phyloP scores from a whole-genome alignment of 2,888 invertebrate genomes.

The Schizotus pectinicornis region DNA sequence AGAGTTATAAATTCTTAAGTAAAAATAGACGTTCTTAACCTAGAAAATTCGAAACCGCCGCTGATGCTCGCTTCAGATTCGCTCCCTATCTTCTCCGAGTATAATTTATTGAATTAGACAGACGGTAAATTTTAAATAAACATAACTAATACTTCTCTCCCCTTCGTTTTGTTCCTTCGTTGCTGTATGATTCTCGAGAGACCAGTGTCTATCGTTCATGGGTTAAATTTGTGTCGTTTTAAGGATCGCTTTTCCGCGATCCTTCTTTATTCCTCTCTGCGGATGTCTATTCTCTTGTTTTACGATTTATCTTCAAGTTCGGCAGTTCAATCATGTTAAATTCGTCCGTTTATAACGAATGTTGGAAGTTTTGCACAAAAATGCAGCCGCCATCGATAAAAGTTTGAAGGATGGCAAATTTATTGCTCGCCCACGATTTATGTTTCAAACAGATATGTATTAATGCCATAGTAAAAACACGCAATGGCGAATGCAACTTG shows the following conservation, averaged over 20 bases:
- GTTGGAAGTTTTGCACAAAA: too few species aligned
- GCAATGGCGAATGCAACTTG: too few species aligned
- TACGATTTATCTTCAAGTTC: slow-evolving; percentile 19
- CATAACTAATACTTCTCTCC: slow-evolving; percentile 10
- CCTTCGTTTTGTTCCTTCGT: neutral
- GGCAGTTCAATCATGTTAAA: slow-evolving; percentile 18
- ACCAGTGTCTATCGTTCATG: slow-evolving; percentile 15
- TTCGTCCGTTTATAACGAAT: slow-evolving; percentile 13
- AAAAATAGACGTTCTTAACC: too few species aligned
- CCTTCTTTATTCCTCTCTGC: slow-evolving; percentile 13
- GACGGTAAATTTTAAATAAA: slow-evolving; percentile 20
- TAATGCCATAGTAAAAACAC: too few species aligned
- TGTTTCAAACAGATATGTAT: too few species aligned
- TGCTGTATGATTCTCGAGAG: slow-evolving; percentile 17
- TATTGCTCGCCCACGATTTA: too few species aligned
- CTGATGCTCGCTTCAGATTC: too few species aligned
- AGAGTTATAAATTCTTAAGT: too few species aligned
- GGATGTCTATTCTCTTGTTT: slow-evolving; percentile 20
- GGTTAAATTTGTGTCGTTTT: slow-evolving; percentile 21
- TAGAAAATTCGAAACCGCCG: too few species aligned
- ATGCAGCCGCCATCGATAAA: too few species aligned
- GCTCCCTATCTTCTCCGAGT: too few species aligned
- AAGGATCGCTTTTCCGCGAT: slow-evolving; percentile 9
- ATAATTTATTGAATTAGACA: slow-evolving; percentile 6
- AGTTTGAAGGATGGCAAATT: too few species aligned